Base-by-base conservation (phyloP, 2,797 vertebrate genomes). In the Chrysocyon brachyurus region DNA sequence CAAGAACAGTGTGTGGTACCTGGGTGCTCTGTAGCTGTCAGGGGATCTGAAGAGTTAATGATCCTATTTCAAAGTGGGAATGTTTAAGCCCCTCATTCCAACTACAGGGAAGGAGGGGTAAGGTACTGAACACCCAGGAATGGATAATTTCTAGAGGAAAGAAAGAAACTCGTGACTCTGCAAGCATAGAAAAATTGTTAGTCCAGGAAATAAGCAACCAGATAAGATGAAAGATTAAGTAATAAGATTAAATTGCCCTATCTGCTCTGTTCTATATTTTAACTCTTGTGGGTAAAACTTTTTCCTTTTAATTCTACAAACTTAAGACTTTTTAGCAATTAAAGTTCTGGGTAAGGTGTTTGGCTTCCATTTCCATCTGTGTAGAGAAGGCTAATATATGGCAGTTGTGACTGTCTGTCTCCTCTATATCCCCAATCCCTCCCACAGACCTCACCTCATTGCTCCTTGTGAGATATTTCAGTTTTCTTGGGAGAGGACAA, bases 271-370 rank as follows among this genome's bases (percentile, higher is more conserved):
- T 90, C 28, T 56, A 21, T 61, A 59, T 84, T 81, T 96, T 92
- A 93, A 56, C 81, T 57, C 77, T 84, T 91, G 22, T 84, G 49
- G 68, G 40, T 89, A 73, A 87, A 87, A 73, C 31, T 21, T 84
- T 72, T 49, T 17, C n/a, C 12, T 79, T 72, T 56, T 75, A 77
- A 26, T 75, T 75, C 87, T 3, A 33, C 84, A 75, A 79, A 82
- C 2, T 46, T 93, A 81, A 22, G 68, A 73, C 66, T 95, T 75
- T 96, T 84, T 93, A 93, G 73, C 63, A 86, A 52, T 36, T 49
- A 57, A 81, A 46, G 33, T 52, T 82, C 61, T 26, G n/a, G 57
- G 14, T 15, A 75, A 70, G 57, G 78, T 87, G 46, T 64, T 75
- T 36, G 79, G 36, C 17, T 90, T 72, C 86, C 4, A 64, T 40